A percentile compares a stretch with the other conserved stretches of the same genome.
phyloP scores from a whole-genome alignment of 2,113 vertebrate genomes.

The Anoura caudifer region DNA sequence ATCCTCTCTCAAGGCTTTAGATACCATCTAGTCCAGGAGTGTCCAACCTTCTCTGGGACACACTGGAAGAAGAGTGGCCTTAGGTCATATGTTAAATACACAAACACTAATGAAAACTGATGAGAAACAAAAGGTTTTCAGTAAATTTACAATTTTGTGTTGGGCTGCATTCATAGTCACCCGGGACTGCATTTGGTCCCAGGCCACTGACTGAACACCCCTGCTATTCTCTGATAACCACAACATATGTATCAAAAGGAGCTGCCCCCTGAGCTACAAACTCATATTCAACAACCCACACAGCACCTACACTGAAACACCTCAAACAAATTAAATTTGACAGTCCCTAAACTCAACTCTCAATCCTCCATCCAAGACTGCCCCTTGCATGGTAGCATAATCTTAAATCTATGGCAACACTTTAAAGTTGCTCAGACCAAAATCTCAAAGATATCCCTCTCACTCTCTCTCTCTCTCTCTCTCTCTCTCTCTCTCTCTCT shows the following conservation, averaged over 20 bases:
- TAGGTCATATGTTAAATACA: too few species aligned
- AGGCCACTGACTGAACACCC: too few species aligned
- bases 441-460: not conserved
- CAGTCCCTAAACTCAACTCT: not conserved
- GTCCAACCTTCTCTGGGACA: too few species aligned
- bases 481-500: too few species aligned
- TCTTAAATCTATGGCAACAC: not conserved
- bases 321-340: not conserved
- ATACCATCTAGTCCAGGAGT: not conserved
- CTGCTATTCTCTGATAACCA: not conserved
- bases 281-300: not conserved
- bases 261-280: not conserved
- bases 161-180: too few species aligned
- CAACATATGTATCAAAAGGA: not conserved
- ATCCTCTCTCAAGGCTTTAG: not conserved
- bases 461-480: too few species aligned
- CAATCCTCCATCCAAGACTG: not conserved
- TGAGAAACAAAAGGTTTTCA: too few species aligned
- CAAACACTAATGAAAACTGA: too few species aligned
- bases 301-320: not conserved
- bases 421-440: not conserved
- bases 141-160: too few species aligned
- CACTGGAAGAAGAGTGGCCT: too few species aligned
- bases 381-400: not conserved
- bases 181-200: too few species aligned